Percentiles rank a stretch among this genome's conserved stretches.
These are phyloP conservation scores for Montipora sp. DNA, from an alignment of 64 coral and sea anemone species.

Conservation along the genomic window DNA sequence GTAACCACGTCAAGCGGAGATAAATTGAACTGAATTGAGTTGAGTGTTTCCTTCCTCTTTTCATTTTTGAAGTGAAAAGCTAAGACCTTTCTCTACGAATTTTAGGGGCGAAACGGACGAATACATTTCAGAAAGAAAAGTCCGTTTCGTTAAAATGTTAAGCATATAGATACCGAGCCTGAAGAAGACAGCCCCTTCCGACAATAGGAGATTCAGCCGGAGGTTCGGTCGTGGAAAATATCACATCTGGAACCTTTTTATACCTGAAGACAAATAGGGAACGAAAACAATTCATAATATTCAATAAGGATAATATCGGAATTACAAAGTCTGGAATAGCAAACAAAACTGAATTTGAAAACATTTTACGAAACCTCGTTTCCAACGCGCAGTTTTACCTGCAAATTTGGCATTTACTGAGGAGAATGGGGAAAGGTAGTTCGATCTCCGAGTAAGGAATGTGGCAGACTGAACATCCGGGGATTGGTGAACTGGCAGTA, in stretches of 20 bases:
- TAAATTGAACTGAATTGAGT: too few relatives aligned
- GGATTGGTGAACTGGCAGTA: conserved; percentile 35
- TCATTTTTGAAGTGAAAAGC: too few relatives aligned
- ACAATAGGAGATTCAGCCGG: conserved; percentile 73
- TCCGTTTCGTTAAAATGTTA: too few relatives aligned
- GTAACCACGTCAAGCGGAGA: too few relatives aligned
- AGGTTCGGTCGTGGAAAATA: conserved; percentile 93
- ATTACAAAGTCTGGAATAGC: neutral
- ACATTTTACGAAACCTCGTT: too few relatives aligned
- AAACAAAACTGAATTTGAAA: neutral
- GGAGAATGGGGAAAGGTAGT: conserved; percentile 84
- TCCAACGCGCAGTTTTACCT: conserved; percentile 40
- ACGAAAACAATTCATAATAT: neutral
- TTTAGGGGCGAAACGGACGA: too few relatives aligned
- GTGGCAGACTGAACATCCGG: conserved; percentile 83
- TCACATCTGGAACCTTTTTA: conserved; percentile 93
- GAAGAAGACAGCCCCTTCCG: conserved; percentile 89
- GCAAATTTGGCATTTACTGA: conserved; percentile 86
- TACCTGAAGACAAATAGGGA: conserved; percentile 35
- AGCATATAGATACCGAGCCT: conserved; percentile 66
- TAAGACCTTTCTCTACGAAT: too few relatives aligned
- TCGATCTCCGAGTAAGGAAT: conserved; percentile 88
- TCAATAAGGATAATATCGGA: neutral
- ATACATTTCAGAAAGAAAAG: too few relatives aligned
- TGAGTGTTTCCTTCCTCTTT: too few relatives aligned